Percentiles rank a stretch among this genome's conserved stretches.
Conservation (phyloP, 2,797 vertebrate species). For the Anomalospiza imberbis region DNA sequence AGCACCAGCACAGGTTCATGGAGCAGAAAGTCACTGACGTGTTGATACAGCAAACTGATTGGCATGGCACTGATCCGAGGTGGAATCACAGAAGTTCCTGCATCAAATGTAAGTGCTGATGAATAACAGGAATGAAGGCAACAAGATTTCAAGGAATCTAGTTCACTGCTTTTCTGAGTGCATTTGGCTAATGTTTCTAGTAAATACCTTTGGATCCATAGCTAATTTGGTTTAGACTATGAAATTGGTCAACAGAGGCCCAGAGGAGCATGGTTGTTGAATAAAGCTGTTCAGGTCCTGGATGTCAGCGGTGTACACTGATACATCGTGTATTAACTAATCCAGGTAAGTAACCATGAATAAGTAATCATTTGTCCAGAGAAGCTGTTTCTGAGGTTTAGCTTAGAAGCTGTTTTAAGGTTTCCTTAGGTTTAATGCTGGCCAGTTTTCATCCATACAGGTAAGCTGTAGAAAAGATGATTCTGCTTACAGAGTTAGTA, state of each 20-base stretch:
- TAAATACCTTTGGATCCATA: fast-evolving
- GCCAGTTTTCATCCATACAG: neutral
- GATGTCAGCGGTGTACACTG: neutral
- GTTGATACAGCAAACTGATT: neutral
- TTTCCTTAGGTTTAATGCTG: neutral
- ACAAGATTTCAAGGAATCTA: neutral
- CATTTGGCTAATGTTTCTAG: neutral
- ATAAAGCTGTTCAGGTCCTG: neutral
- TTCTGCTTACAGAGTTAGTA: neutral
- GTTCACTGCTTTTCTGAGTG: neutral
- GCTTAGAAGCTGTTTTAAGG: neutral
- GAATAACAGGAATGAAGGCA: neutral
- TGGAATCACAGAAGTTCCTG: neutral
- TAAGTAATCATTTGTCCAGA: neutral
- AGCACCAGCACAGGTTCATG: neutral
- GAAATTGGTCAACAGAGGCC: neutral
- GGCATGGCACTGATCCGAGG: fast-evolving
- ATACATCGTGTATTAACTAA: neutral
- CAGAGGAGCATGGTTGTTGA: neutral
- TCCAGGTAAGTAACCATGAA: neutral
- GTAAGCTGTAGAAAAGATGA: neutral
- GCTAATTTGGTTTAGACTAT: neutral
- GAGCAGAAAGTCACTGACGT: neutral
- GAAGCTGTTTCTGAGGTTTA: neutral
- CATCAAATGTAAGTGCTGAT: neutral